These are phyloP conservation scores for Catagonus wagneri DNA, from an alignment of 2,113 vertebrate genomes.

Conservation along the genomic window DNA sequence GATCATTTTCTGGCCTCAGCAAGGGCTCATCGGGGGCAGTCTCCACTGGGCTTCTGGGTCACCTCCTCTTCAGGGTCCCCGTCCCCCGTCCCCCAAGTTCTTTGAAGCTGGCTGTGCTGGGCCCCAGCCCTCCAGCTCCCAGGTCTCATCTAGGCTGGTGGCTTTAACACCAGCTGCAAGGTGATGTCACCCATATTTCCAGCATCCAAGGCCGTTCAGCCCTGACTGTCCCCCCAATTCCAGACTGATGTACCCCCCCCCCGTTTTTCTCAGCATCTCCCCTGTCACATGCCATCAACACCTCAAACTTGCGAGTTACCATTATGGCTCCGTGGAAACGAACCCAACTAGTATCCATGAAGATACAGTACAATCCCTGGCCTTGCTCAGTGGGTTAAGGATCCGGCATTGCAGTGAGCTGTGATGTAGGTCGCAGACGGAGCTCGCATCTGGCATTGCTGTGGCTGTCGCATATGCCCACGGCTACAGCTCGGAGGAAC, in stretches of 20 bases:
- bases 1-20: background rate
- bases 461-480: too few species aligned
- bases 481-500: too few species aligned
- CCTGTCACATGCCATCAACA: background rate
- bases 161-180: background rate
- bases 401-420: too few species aligned
- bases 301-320: background rate
- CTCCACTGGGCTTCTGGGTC: background rate
- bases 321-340: too few species aligned
- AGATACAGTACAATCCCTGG: too few species aligned
- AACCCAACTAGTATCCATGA: too few species aligned
- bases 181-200: background rate
- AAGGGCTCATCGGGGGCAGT: background rate
- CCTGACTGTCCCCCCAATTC: background rate
- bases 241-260: background rate
- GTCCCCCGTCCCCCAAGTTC: background rate
- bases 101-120: background rate
- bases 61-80: background rate
- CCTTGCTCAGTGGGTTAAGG: too few species aligned
- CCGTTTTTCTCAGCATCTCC: background rate
- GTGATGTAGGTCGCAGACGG: too few species aligned
- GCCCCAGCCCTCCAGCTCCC: background rate
- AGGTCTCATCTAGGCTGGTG: background rate
- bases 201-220: background rate
- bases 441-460: too few species aligned